Base-by-base conservation (phyloP, 2,113 vertebrate genomes). In the Neodontobutis hainanensis region DNA sequence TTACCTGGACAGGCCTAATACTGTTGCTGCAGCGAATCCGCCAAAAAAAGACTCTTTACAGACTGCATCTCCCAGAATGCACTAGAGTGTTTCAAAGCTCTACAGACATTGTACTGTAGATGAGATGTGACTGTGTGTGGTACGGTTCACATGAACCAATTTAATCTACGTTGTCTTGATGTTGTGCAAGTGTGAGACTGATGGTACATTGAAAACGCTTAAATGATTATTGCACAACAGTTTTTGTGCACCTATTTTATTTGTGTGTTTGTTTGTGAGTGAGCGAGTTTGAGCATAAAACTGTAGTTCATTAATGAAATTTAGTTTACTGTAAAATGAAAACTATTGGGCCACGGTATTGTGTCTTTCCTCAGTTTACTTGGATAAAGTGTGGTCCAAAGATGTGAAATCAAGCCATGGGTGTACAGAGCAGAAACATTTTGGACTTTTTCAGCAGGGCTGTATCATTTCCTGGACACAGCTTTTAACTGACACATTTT, bases 1-100 rank as follows among this genome's bases (percentile, higher is more conserved):
- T 88, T 84, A 88, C 90, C 89, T 80, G 85, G 89, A 91, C 86
- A 92, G 91, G 91, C 90, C 91, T 91, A 90, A 90, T 89, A 91
- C 88, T 92, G 91, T 91, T 90, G 84, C 87, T 87, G 83, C 88
- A 92, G 87, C 88, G 34, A 88, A 86, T 87, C 82, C 92, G 90
- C 91, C 91, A 91, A 91, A 92, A 63, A 16, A 46, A 51, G 43
- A 62, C 65, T 66, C 65, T 68, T 63, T 57, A 72, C 81, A 81
- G 53, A 88, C 85, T 86, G 72, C 80, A 87, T 81, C 67, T 88
- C 88, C 88, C 88, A 89, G 67, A 85, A 84, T 90, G 89, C 90
- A 89, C 85, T 86, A 84, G 35, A 64, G 68, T 47, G 65, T 75
- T 76, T 49, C 40, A 75, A 80, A 60, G 64, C 61, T 71, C 73